Conservation (phyloP, 1,140 invertebrate genomes). For the Reticulitermes speratus region DNA sequence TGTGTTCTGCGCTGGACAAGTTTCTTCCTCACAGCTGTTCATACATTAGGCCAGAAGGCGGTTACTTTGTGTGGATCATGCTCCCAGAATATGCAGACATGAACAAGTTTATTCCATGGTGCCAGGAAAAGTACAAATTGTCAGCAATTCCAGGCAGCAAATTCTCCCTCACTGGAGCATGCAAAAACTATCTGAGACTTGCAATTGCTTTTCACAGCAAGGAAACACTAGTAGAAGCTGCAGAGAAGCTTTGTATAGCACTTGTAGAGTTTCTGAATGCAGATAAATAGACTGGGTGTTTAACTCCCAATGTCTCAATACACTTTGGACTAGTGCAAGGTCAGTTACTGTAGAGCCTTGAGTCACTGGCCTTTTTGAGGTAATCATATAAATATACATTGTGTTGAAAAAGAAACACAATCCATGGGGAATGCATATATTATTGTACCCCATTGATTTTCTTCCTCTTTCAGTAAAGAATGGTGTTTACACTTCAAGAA, state of each 20-base stretch:
- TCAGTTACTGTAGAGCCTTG: too few species aligned
- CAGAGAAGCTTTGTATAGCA: conserved; percentile 8
- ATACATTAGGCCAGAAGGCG: conserved; percentile 51
- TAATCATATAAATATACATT: too few species aligned
- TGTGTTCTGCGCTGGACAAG: conserved; percentile 46
- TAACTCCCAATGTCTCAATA: too few species aligned
- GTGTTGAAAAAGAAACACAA: too few species aligned
- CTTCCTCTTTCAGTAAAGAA: too few species aligned
- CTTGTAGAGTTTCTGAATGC: conserved; percentile 23
- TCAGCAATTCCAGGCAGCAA: conserved; percentile 51
- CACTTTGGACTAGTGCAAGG: too few species aligned
- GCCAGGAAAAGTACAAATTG: conserved; percentile 47
- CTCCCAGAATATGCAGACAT: conserved; percentile 48
- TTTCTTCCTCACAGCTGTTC: conserved; percentile 50
- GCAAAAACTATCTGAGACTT: conserved; percentile 23
- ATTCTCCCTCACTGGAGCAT: conserved; percentile 45
- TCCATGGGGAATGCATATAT: too few species aligned
- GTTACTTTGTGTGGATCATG: conserved; percentile 61
- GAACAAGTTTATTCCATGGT: conserved; percentile 46
- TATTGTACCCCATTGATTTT: too few species aligned
- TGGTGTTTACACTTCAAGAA: too few species aligned
- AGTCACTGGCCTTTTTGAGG: too few species aligned
- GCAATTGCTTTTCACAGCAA: conserved; percentile 28
- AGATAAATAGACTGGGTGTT: neutral
- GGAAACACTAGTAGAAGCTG: neutral